A percentile compares a stretch with the other conserved stretches of the same genome.
phyloP scores from a whole-genome alignment of 2,888 invertebrate genomes.

The Callyntrura guangdongensis region DNA sequence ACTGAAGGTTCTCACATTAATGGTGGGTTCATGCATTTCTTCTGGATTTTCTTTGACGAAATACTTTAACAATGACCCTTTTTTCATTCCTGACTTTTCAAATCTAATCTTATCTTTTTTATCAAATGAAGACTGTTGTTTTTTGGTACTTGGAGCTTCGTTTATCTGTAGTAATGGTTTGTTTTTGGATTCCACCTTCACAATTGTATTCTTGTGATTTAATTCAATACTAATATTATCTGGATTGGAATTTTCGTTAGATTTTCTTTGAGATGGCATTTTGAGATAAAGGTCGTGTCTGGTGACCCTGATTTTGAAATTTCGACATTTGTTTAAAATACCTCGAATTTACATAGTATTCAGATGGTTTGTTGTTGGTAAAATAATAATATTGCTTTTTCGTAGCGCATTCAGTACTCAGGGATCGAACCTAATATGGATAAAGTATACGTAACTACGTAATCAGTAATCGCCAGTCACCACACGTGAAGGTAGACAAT shows the following conservation, averaged over 20 bases:
- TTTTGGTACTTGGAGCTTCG: background rate
- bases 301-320: background rate
- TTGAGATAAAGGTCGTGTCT: constrained; percentile 6
- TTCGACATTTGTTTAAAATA: background rate
- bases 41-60: constrained; percentile 35
- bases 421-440: no score
- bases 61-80: constrained; percentile 52
- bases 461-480: no score
- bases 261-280: constrained; percentile 49
- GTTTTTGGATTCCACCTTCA: background rate
- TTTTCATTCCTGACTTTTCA: constrained; percentile 64
- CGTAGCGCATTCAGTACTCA: no score
- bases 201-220: background rate
- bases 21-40: background rate
- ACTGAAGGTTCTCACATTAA: background rate
- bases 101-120: constrained; percentile 12
- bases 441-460: no score
- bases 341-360: background rate
- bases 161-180: constrained; percentile 18
- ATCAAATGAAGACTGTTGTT: constrained; percentile 28
- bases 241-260: constrained; percentile 58
- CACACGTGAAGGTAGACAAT: no score
- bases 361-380: background rate
- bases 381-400: no score
- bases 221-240: background rate